Evolutionary conservation across 1,140 invertebrate genomes (phyloP).

Genomic region (Mesaphorura yosii): DNA sequence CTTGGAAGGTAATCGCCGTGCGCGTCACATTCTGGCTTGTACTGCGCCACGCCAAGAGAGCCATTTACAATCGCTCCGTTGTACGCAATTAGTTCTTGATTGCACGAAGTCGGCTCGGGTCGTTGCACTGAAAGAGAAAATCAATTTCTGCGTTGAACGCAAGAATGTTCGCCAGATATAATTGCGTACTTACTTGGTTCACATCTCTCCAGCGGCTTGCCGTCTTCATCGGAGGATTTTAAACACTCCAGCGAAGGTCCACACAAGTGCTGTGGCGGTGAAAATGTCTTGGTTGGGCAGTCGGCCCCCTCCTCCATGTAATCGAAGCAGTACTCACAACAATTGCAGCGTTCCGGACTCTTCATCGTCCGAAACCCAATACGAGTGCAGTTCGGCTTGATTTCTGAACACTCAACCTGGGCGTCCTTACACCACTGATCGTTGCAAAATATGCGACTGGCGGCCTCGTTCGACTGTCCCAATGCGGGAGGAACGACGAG

Average conservation of each 20-base stretch:
- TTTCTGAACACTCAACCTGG: constrained; percentile 7
- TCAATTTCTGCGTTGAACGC: not conserved
- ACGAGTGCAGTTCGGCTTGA: constrained; percentile 17
- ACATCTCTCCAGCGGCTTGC: constrained; percentile 11
- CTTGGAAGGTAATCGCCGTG: constrained; percentile 15
- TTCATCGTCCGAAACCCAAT: constrained; percentile 18
- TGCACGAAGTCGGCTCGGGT: constrained; percentile 5
- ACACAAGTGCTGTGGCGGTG: constrained; percentile 17
- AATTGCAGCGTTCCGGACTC: constrained; percentile 24
- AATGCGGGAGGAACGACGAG: no score
- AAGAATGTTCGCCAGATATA: not conserved
- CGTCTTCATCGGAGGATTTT: not conserved
- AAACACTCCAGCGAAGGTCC: constrained; percentile 23
- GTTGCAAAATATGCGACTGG: constrained; percentile 9
- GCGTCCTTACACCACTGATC: constrained; percentile 9
- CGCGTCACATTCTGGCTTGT: constrained; percentile 24
- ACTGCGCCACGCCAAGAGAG: constrained; percentile 19
- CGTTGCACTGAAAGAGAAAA: constrained; percentile 1
- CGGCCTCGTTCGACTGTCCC: not conserved
- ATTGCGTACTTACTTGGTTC: constrained; percentile 10
- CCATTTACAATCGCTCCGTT: constrained; percentile 4
- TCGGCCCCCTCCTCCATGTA: constrained; percentile 17
- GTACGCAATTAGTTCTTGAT: constrained; percentile 1
- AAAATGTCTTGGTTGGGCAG: not conserved
- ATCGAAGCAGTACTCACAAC: constrained; percentile 26